Conservation (phyloP, 2,113 vertebrate genomes). For the Rana temporaria region DNA sequence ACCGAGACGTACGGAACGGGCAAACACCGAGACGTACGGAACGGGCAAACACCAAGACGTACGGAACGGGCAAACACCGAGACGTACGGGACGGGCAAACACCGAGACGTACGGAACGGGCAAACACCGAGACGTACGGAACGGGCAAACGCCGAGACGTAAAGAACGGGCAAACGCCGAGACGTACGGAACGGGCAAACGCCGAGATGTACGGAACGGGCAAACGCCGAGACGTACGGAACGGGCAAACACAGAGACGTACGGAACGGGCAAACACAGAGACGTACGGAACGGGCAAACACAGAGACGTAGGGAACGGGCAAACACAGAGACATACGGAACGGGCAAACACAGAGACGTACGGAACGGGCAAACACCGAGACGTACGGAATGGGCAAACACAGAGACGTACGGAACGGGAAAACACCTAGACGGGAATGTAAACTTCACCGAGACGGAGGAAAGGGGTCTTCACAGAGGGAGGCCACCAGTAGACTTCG, state of each 20-base stretch:
- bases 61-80: conserved; percentile 47
- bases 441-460: conserved; percentile 42
- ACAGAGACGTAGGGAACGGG: conserved; percentile 46
- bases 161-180: conserved; percentile 45
- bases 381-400: conserved; percentile 52
- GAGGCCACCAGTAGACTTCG: conserved; percentile 35
- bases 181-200: conserved; percentile 52
- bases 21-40: conserved; percentile 44
- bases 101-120: conserved; percentile 45
- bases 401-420: conserved; percentile 46
- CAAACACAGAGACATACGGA: too few species aligned
- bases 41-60: conserved; percentile 51
- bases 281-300: conserved; percentile 52
- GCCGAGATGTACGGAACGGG: conserved; percentile 42
- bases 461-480: conserved; percentile 30
- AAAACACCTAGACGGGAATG: conserved; percentile 54
- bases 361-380: conserved; percentile 47
- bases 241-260: conserved; percentile 52
- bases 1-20: conserved; percentile 50
- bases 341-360: conserved; percentile 52
- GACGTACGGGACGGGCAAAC: conserved; percentile 52
- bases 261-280: conserved; percentile 47
- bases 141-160: conserved; percentile 50
- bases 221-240: conserved; percentile 53
- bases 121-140: conserved; percentile 54